These are phyloP conservation scores for Thymelicus lineola DNA, from an alignment of 2,888 invertebrate species.

Conservation along the genomic window DNA sequence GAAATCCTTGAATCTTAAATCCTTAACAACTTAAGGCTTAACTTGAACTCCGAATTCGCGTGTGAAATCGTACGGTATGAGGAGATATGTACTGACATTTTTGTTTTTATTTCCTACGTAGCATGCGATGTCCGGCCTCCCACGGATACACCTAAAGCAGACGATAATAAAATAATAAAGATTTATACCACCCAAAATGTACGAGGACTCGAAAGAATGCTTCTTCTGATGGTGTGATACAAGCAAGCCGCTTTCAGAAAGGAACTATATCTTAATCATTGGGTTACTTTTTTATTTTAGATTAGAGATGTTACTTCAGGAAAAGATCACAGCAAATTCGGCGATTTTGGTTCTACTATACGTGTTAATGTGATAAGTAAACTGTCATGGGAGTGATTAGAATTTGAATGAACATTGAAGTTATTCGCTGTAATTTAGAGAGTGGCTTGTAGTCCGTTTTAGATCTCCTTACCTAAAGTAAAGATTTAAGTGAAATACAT, in stretches of 20 bases:
- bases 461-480: too few species aligned
- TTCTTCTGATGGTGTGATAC: constrained; percentile 1
- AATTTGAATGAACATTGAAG: too few species aligned
- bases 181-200: constrained; percentile 22
- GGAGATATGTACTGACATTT: constrained; percentile 6
- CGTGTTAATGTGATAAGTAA: too few species aligned
- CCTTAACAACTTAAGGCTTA: neutral
- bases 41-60: constrained; percentile 7
- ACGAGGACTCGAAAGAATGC: neutral
- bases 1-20: too few species aligned
- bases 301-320: too few species aligned
- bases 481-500: too few species aligned
- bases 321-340: too few species aligned
- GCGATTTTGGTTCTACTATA: too few species aligned
- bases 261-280: neutral
- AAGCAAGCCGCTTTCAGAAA: neutral
- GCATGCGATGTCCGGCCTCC: constrained; percentile 19
- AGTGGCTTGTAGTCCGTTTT: too few species aligned
- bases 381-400: too few species aligned
- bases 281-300: too few species aligned
- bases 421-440: too few species aligned
- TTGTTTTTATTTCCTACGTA: constrained; percentile 5
- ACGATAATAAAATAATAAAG: constrained; percentile 10
- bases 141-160: constrained; percentile 15
- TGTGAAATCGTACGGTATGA: constrained; percentile 10